These are phyloP conservation scores for Ormia ochracea DNA, from an alignment of 2,888 invertebrate species.

Conservation along the genomic window DNA sequence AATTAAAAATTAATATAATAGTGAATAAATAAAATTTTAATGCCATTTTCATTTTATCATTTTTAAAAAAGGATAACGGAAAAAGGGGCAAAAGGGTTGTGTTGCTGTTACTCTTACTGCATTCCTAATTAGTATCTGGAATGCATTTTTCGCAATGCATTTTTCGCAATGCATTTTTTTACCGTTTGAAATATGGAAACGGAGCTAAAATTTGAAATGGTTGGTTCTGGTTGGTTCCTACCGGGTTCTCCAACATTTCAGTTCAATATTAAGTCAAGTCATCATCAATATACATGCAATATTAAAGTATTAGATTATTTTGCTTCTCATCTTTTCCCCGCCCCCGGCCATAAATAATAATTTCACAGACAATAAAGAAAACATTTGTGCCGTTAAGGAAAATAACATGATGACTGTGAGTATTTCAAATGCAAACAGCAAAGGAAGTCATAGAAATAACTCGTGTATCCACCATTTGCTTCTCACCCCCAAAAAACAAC, in stretches of 20 bases:
- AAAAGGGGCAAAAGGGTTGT: too few relatives aligned
- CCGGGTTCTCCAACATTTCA: neutral
- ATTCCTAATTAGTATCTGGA: too few relatives aligned
- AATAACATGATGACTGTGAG: slow-evolving; percentile 48
- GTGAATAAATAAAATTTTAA: too few relatives aligned
- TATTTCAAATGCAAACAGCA: slow-evolving; percentile 20
- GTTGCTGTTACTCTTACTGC: too few relatives aligned
- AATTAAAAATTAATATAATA: too few relatives aligned
- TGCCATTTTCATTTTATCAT: too few relatives aligned
- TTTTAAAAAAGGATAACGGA: too few relatives aligned
- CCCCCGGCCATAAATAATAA: slow-evolving; percentile 76
- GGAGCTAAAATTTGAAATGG: too few relatives aligned
- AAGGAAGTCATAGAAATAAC: slow-evolving; percentile 57
- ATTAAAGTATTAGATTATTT: slow-evolving; percentile 18
- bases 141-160: too few relatives aligned
- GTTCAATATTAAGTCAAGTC: slow-evolving; percentile 41
- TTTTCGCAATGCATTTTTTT: too few relatives aligned
- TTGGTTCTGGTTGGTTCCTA: too few relatives aligned
- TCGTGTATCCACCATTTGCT: neutral
- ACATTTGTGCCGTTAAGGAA: slow-evolving; percentile 66
- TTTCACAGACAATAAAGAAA: slow-evolving; percentile 77
- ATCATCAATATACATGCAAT: slow-evolving; percentile 38
- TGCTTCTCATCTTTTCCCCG: slow-evolving; percentile 41
- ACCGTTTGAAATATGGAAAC: too few relatives aligned
- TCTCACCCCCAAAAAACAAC: neutral